A percentile compares a stretch with the other conserved stretches of the same genome.
Evolutionary conservation across 2,113 vertebrate genomes (phyloP).

Genomic region (Ursus arctos): DNA sequence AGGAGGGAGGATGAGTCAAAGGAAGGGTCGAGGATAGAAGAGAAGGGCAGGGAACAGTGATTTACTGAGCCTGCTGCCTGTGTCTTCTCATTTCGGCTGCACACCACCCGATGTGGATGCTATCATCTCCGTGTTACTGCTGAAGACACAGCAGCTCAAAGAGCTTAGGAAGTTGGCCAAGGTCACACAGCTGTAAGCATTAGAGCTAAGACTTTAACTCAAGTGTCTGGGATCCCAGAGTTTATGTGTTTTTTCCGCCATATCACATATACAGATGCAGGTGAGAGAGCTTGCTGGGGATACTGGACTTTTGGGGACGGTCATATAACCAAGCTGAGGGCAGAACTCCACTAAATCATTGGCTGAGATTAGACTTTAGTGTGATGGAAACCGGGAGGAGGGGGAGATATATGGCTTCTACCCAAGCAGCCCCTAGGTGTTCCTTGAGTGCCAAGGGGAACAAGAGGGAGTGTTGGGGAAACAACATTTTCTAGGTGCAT

Average conservation of each 20-base stretch:
- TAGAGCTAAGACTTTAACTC: not conserved
- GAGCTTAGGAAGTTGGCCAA: slow-evolving; percentile 1
- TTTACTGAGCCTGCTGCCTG: not conserved
- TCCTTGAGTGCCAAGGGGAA: not conserved
- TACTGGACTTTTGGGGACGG: not conserved
- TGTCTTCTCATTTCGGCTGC: slow-evolving; percentile 6
- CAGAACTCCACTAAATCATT: not conserved
- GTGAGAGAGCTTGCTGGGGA: not conserved
- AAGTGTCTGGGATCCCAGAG: not conserved
- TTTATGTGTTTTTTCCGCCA: not conserved
- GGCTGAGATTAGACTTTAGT: not conserved
- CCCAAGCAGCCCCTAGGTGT: not conserved
- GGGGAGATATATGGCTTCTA: not conserved
- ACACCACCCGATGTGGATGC: not conserved
- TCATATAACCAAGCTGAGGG: not conserved
- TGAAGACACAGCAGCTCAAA: slow-evolving; percentile 32
- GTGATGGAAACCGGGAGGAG: not conserved
- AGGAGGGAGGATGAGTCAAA: slow-evolving; percentile 42
- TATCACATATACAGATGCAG: not conserved
- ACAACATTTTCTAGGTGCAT: not conserved
- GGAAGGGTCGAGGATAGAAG: not conserved
- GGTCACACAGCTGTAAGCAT: slow-evolving; percentile 1
- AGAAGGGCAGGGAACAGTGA: not conserved
- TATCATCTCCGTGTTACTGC: not conserved
- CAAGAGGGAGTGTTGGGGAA: not conserved